phyloP scores from a whole-genome alignment of 2,113 vertebrate species.

The Oreochromis spilurus region DNA sequence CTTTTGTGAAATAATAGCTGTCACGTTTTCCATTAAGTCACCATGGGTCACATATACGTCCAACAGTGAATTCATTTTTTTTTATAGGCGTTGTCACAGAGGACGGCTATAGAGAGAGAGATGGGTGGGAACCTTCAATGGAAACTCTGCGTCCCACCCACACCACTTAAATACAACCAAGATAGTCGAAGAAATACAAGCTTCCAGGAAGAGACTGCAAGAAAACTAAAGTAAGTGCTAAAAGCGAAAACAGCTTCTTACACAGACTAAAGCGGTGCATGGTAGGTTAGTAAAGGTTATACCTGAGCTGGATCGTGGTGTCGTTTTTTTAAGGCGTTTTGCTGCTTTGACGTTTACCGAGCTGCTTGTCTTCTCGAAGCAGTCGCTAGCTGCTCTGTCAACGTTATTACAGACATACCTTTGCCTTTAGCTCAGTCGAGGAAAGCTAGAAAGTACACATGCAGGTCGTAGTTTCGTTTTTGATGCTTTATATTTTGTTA shows the following conservation, averaged over 20 bases:
- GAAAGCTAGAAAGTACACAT: neutral
- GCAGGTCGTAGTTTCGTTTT: neutral
- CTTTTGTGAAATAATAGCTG: neutral
- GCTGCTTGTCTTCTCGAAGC: neutral
- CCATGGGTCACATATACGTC: neutral
- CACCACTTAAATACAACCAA: neutral
- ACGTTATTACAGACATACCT: neutral
- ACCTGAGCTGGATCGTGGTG: neutral
- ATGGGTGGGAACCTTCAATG: conserved; percentile 32
- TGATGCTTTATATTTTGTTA: neutral
- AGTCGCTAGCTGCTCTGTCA: neutral
- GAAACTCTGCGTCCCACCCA: conserved; percentile 61
- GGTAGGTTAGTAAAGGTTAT: neutral
- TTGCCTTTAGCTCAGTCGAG: neutral
- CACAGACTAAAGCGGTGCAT: accelerated
- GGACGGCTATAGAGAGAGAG: neutral
- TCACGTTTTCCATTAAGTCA: conserved; percentile 15
- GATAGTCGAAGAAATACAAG: neutral
- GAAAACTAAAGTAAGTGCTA: conserved; percentile 33
- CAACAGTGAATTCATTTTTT: neutral
- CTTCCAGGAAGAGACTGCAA: conserved; percentile 6
- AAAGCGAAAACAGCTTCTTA: neutral
- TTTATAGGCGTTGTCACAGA: neutral
- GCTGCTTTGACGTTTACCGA: neutral
- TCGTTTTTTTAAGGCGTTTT: neutral